Conservation (phyloP, 2,797 vertebrate species). For the Dryobates pubescens region DNA sequence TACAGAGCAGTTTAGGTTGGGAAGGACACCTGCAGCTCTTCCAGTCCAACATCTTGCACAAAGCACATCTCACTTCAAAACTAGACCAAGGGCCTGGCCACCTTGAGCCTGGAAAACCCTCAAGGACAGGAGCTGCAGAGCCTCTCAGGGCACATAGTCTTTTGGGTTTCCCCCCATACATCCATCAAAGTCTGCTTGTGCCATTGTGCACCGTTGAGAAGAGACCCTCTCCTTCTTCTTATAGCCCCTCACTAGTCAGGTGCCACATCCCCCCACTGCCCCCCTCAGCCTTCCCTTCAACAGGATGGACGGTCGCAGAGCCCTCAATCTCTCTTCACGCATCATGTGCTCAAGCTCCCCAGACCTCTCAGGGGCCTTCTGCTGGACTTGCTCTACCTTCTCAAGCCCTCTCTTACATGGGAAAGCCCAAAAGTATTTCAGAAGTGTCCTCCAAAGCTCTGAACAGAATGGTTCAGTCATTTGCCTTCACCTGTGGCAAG, state of each 20-base stretch:
- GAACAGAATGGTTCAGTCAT: background rate
- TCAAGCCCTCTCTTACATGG: background rate
- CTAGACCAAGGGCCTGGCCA: accelerated
- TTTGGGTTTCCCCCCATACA: background rate
- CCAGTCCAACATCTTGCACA: background rate
- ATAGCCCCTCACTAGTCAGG: accelerated
- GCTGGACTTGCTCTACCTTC: background rate
- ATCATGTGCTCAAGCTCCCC: accelerated
- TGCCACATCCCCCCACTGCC: background rate
- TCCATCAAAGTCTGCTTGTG: background rate
- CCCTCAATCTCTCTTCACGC: background rate
- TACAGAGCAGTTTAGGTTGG: too few species aligned
- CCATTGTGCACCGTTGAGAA: accelerated
- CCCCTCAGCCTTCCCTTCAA: background rate
- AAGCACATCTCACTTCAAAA: background rate
- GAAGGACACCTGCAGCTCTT: background rate
- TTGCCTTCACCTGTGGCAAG: background rate
- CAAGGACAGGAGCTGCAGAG: too few species aligned
- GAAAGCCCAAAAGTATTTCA: background rate
- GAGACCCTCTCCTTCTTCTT: too few species aligned
- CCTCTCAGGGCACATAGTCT: background rate
- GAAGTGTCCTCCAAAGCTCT: background rate
- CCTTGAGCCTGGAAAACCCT: background rate
- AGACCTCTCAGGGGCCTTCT: background rate
- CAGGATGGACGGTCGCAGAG: background rate